Base-by-base conservation (phyloP, 2,888 invertebrate species). In the Dasysyrphus albostriatus region DNA sequence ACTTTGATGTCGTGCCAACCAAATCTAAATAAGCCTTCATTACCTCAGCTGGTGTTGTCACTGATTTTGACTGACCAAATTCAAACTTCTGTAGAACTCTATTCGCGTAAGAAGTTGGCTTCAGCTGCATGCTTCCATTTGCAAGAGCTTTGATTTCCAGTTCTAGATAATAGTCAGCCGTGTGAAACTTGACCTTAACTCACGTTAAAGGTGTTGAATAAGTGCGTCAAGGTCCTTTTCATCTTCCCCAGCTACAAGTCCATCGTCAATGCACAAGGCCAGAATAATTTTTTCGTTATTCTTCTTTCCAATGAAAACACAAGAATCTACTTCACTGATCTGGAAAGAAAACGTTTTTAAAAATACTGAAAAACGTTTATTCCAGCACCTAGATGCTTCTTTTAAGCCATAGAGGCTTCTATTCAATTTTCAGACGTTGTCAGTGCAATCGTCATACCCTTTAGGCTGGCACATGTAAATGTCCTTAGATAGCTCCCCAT, bases 401-500 rank as follows among this genome's bases (percentile, higher is more conserved):
- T 49, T 49, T 19, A 49, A 19, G 9, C 49, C 49, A 12, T 39
- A 12, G 39, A 49, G 49, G 19, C 49, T 49, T 8, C 19, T 49
- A 3, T 19, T 16, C 4, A 49, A 19, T 19, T 49, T 49, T 9
- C 16, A 49, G 9, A 49, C 49, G 3, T 49, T 19, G 7, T 8
- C 19, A 8, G 49, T 49, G 7, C 49, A 16, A 19, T 49, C 49
- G 0, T 9, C 16, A 49, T 32, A 32, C 3, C 32, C 34, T n/a
- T n/a, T 47, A 51, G 88, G 88, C 39, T 39, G 39, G 12, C 10
- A 39, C 39, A 39, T 39, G 39, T 39, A 39, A 1, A 39, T 39
- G 10, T 81, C 51, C 12, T n/a, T 83, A 19, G 63, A 14, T 24
- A 84, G n/a, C 51, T 59, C 19, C 10, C 82, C 77, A 70, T 88